These are phyloP conservation scores for Hoplodrina blanda DNA, from an alignment of 2,888 invertebrate genomes.

Conservation along the genomic window DNA sequence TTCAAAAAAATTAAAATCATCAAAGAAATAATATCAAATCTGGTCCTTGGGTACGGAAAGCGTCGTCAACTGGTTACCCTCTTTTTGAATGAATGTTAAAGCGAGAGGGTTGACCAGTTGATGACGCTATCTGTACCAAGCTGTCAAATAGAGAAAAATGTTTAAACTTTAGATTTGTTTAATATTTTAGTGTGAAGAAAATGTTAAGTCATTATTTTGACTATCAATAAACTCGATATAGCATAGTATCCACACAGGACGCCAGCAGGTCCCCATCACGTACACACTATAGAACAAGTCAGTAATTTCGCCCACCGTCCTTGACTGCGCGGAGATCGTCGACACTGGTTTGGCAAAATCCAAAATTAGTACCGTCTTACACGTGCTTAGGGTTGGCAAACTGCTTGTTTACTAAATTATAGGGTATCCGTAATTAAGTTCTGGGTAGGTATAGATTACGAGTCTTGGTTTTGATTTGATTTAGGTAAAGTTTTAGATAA, in stretches of 20 bases:
- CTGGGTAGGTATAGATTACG: constrained; percentile 12
- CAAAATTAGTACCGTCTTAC: constrained; percentile 67
- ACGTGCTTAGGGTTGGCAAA: constrained; percentile 49
- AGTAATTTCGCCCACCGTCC: constrained; percentile 62
- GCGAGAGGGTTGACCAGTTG: too few species aligned
- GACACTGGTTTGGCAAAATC: constrained; percentile 67
- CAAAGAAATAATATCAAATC: too few species aligned
- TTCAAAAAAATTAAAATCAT: too few species aligned
- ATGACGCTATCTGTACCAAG: too few species aligned
- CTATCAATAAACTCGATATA: background rate
- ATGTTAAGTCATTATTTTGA: too few species aligned
- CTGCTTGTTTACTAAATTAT: constrained; percentile 45
- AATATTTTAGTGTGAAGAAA: too few species aligned
- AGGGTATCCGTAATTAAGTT: constrained; percentile 33
- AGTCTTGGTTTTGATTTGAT: constrained; percentile 27
- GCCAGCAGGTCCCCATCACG: background rate
- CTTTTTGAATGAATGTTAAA: too few species aligned
- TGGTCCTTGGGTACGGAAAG: background rate
- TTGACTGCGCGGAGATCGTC: constrained; percentile 69
- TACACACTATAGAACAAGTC: constrained; percentile 16
- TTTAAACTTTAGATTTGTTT: too few species aligned
- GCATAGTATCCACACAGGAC: constrained; percentile 2
- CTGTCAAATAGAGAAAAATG: too few species aligned
- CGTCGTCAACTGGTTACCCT: too few species aligned
- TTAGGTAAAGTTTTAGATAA: background rate